Evolutionary conservation across 2,797 vertebrate genomes (phyloP).

Genomic region (Coracias cyanogaster): DNA sequence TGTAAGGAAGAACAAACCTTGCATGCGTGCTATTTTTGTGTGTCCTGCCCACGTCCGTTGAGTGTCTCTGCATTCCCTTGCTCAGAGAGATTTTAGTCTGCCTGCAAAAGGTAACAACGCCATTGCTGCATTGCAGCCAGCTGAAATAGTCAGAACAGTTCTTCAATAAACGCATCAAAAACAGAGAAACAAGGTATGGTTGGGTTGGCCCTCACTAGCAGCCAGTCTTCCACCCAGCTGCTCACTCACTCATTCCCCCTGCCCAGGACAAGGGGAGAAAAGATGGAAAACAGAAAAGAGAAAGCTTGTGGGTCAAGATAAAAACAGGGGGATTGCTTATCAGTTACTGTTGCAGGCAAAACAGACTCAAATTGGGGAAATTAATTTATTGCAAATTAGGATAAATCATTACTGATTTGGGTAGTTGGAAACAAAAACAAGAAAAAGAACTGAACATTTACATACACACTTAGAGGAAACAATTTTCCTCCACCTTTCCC

Average conservation of each 20-base stretch:
- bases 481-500: not conserved
- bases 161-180: not conserved
- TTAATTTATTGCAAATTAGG: not conserved
- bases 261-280: not conserved
- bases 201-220: not conserved
- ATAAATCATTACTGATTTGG: not conserved
- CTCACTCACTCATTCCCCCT: not conserved
- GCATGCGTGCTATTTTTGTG: not conserved
- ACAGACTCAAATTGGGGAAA: not conserved
- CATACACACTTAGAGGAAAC: not conserved
- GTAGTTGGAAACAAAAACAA: not conserved
- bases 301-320: not conserved
- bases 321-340: not conserved
- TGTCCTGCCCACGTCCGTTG: not conserved
- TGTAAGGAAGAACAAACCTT: not conserved
- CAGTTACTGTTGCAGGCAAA: not conserved
- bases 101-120: slow-evolving; percentile 43
- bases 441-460: not conserved
- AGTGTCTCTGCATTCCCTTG: not conserved
- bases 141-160: not conserved
- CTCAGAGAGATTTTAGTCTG: slow-evolving; percentile 14
- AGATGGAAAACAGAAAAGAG: not conserved
- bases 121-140: not conserved
- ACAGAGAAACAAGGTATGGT: not conserved
- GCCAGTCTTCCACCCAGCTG: not conserved